A percentile compares a stretch with the other conserved stretches of the same genome.
Evolutionary conservation across 2,797 vertebrate species (phyloP).

Genomic region (Geotria australis): DNA sequence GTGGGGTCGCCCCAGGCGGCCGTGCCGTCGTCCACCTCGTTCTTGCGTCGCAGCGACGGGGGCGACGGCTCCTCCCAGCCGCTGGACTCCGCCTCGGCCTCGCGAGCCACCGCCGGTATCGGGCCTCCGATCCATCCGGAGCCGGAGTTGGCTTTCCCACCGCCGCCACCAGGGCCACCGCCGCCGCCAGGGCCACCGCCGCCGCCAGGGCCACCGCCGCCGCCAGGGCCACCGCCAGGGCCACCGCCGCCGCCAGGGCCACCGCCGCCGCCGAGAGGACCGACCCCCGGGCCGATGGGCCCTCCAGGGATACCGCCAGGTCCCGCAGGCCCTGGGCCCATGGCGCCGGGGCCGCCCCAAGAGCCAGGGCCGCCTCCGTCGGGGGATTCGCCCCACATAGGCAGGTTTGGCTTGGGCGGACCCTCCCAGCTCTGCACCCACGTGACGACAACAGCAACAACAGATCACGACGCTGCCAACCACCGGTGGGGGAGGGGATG

Average conservation of each 20-base stretch:
- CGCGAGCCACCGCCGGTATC: slow-evolving; percentile 15
- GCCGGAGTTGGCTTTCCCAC: slow-evolving; percentile 6
- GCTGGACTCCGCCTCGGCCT: slow-evolving; percentile 30
- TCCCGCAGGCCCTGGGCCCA: no score
- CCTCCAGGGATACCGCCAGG: no score
- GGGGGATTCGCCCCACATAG: not conserved
- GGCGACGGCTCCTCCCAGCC: slow-evolving; percentile 95
- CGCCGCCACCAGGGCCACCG: not conserved
- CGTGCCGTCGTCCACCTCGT: slow-evolving; percentile 94
- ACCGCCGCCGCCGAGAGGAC: not conserved
- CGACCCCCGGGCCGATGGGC: no score
- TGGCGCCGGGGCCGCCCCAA: not conserved
- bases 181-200: not conserved
- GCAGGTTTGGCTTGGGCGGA: not conserved
- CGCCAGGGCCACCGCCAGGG: not conserved
- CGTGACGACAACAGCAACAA: no score
- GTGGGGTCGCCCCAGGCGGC: slow-evolving; percentile 87
- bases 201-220: not conserved
- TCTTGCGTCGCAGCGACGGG: slow-evolving; percentile 75
- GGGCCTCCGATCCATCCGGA: slow-evolving; percentile 36
- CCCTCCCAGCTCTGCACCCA: no score
- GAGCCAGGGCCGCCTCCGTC: not conserved
- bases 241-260: not conserved
- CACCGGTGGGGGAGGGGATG: no score
- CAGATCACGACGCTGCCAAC: no score